Evolutionary conservation across 2,888 invertebrate genomes (phyloP), one percentile per base, ranked within the genome.

Genomic region (Drosophila tanythrix): DNA sequence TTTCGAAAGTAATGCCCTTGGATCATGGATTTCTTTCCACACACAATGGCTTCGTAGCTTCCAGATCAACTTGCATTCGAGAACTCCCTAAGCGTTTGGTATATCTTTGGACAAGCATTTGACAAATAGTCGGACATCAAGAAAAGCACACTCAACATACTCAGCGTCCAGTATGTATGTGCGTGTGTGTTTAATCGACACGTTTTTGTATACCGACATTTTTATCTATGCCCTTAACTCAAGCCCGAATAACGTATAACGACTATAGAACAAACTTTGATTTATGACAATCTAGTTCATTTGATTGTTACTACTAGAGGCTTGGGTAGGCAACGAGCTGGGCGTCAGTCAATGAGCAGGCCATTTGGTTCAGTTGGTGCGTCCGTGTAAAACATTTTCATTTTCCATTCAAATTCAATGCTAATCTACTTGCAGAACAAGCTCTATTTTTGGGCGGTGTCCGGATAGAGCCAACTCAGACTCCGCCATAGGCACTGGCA

Each of bases 391-490:
- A 85, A 86, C 83, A 86, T 85, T 85, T 86, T 83, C 70, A 88
- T 83, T 85, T 83, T 82, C 83, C 71, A 86, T 86, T 88, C 88
- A 86, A 88, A 88, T 88, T 82, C 85, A 86, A 86, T 86, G 82
- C 82, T 86, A 86, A 86, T 86, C 86, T 76, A 88, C 80, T 88
- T 88, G 88, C 82, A 67, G 70, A 80, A 77, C 85, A 88, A 83
- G 82, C 78, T 76, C 51, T 67, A 72, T 72, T 74, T 76, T 43
- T 21, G 69, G 64, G 53, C 67, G 56, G 62, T 48, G 61, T 38
- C 38, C 27, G 43, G 25, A 15, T 46, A 38, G 56, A 48, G 25
- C 33, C 46, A 38, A 40, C 57, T 57, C 57, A 15, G 40, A 40
- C 70, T 65, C 43, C 46, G 73, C 57, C 81, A 86, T 88, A 80